A percentile compares a stretch with the other conserved stretches of the same genome.
These are phyloP conservation scores for Cossypha niveicapilla DNA, from an alignment of 2,797 vertebrate genomes.

Conservation along the genomic window DNA sequence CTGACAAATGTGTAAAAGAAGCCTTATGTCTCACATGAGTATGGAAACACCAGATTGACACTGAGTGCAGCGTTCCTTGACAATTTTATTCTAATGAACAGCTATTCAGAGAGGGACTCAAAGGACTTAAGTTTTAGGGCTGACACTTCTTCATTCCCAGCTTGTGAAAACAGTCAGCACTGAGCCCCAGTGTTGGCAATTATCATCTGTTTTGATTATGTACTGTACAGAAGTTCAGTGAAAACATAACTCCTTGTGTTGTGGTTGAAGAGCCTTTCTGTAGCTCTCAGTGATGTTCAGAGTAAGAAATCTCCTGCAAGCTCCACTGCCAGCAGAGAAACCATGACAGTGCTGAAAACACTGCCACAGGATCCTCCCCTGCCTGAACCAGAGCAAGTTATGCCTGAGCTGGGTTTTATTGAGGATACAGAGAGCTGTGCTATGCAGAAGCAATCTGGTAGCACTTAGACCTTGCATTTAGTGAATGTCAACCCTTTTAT, in stretches of 20 bases:
- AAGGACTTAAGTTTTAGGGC: neutral
- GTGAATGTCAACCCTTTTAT: neutral
- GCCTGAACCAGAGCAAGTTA: neutral
- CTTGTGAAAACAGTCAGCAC: neutral
- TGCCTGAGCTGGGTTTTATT: neutral
- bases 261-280: neutral
- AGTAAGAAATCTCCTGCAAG: neutral
- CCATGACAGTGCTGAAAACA: neutral
- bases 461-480: neutral
- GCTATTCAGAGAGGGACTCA: neutral
- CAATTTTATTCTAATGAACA: neutral
- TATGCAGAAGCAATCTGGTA: neutral
- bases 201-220: neutral
- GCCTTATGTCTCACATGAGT: fast-evolving
- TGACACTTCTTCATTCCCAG: neutral
- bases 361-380: neutral
- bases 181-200: neutral
- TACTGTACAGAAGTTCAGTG: neutral
- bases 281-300: neutral
- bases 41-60: neutral
- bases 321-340: neutral
- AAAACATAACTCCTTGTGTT: neutral
- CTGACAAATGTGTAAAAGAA: neutral
- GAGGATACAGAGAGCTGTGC: neutral
- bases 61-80: neutral